A percentile compares a stretch with the other conserved stretches of the same genome.
Evolutionary conservation across 2,113 vertebrate genomes (phyloP).

Genomic region (Tamias sibiricus): DNA sequence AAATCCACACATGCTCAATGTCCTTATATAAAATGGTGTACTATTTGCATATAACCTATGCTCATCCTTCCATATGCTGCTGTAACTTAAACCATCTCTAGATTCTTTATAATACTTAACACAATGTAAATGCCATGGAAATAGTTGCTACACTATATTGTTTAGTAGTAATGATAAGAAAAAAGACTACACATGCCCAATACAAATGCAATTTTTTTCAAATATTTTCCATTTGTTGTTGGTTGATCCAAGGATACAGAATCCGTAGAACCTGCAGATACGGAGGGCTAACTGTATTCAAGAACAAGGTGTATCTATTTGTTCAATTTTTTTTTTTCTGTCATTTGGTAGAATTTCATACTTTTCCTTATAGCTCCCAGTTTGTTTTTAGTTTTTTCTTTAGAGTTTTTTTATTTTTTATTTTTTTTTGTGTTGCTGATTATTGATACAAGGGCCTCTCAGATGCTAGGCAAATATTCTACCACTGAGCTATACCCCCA

Average conservation of each 20-base stretch:
- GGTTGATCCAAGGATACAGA: neutral
- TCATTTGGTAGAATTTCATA: neutral
- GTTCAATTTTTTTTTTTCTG: neutral
- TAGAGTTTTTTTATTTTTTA: neutral
- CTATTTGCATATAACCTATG: neutral
- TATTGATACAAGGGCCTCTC: neutral
- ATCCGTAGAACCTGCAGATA: neutral
- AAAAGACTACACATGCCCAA: neutral
- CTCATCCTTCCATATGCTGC: too few relatives aligned
- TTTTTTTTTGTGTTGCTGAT: neutral
- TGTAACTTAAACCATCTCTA: too few relatives aligned
- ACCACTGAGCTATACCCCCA: neutral
- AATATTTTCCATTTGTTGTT: neutral
- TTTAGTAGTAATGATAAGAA: neutral
- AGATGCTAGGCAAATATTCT: too few relatives aligned
- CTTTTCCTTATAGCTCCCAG: neutral
- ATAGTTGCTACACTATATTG: too few relatives aligned
- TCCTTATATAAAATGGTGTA: too few relatives aligned
- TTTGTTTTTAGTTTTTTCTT: neutral
- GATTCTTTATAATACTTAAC: too few relatives aligned
- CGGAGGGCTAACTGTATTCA: neutral
- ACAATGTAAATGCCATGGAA: too few relatives aligned
- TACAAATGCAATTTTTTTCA: neutral
- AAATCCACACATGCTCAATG: neutral
- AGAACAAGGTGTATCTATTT: neutral